These are phyloP conservation scores for Apamea monoglypha DNA, from an alignment of 2,888 invertebrate genomes.

Conservation along the genomic window DNA sequence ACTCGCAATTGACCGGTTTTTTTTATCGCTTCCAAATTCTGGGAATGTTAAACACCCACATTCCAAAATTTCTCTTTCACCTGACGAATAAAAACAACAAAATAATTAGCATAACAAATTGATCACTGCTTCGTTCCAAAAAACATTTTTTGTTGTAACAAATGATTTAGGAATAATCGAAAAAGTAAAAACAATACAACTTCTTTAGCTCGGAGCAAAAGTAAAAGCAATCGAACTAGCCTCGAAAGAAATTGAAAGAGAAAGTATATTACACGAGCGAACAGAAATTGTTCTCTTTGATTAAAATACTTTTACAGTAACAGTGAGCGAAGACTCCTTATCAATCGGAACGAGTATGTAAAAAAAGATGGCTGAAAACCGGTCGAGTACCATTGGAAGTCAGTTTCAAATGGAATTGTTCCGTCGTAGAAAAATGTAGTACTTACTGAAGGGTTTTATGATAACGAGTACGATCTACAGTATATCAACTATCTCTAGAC, in stretches of 20 bases:
- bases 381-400: conserved; percentile 39
- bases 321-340: conserved; percentile 60
- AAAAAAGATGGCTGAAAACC: conserved; percentile 61
- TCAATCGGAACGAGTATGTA: conserved; percentile 62
- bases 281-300: conserved; percentile 71
- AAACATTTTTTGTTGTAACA: conserved; percentile 54
- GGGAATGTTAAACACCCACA: conserved; percentile 21
- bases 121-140: conserved; percentile 42
- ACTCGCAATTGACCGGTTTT: too few species aligned
- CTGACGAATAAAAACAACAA: conserved; percentile 38
- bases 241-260: conserved; percentile 71
- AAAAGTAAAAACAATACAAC: conserved; percentile 74
- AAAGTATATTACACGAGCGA: conserved; percentile 73
- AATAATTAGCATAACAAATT: conserved; percentile 56
- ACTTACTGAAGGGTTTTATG: neutral
- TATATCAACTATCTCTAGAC: neutral
- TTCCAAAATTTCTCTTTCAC: conserved; percentile 42
- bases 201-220: conserved; percentile 69
- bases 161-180: conserved; percentile 71
- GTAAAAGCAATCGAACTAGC: conserved; percentile 75
- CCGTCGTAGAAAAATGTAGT: conserved; percentile 8
- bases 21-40: conserved; percentile 22
- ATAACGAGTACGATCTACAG: neutral
- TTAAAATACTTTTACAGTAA: conserved; percentile 71
- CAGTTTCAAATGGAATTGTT: conserved; percentile 34